Conservation (phyloP, 2,888 invertebrate species). For the Agrotis ipsilon region DNA sequence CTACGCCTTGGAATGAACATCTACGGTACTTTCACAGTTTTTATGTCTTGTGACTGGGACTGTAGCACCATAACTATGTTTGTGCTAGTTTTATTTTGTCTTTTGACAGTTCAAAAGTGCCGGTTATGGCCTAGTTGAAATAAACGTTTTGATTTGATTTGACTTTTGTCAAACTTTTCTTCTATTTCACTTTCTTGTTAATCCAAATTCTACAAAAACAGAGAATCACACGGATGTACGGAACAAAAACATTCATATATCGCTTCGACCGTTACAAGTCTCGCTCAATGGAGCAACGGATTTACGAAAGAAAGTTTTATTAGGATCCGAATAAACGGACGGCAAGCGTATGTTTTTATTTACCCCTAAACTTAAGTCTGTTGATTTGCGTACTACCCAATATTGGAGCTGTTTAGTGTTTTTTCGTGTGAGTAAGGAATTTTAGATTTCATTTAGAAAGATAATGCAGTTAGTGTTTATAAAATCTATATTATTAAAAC, state of each 20-base stretch:
- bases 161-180: too few relatives aligned
- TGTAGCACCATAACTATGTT: too few relatives aligned
- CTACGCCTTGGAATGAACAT: too few relatives aligned
- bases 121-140: too few relatives aligned
- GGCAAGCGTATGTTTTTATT: slow-evolving; percentile 63
- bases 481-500: neutral
- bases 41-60: too few relatives aligned
- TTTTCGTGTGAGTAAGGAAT: neutral
- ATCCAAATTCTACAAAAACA: neutral
- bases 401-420: slow-evolving; percentile 17
- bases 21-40: too few relatives aligned
- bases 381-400: slow-evolving; percentile 60
- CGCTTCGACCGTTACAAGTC: slow-evolving; percentile 43
- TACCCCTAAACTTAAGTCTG: slow-evolving; percentile 38
- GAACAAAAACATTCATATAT: slow-evolving; percentile 54
- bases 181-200: neutral
- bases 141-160: too few relatives aligned
- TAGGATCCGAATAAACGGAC: slow-evolving; percentile 69
- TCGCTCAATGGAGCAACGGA: slow-evolving; percentile 73
- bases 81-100: too few relatives aligned
- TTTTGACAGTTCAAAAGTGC: too few relatives aligned
- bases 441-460: neutral
- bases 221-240: neutral
- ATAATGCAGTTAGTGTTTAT: neutral
- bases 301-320: slow-evolving; percentile 76